A percentile compares a stretch with the other conserved stretches of the same genome.
Evolutionary conservation across 2,888 invertebrate species (phyloP).

Genomic region (Pyralis farinalis): DNA sequence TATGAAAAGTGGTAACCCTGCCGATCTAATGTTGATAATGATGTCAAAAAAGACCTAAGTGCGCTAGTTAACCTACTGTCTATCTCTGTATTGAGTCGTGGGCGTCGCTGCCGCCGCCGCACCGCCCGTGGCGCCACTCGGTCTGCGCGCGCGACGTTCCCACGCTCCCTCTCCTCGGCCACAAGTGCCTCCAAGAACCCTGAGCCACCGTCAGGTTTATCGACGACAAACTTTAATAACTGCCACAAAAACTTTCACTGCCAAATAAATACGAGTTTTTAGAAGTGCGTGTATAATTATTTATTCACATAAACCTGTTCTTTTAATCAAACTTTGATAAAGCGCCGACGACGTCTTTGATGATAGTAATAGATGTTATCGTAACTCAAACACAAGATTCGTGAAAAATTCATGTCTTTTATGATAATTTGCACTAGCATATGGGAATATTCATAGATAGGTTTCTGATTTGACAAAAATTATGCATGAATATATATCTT

Average conservation of each 20-base stretch:
- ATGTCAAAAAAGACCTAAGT: no score
- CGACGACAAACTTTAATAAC: slow-evolving; percentile 56
- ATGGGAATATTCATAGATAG: no score
- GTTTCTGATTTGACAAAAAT: no score
- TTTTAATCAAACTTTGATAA: slow-evolving; percentile 6
- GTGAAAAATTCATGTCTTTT: no score
- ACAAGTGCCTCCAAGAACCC: slow-evolving; percentile 12
- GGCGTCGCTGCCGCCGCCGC: slow-evolving; percentile 27
- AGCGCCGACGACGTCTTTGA: slow-evolving; percentile 11
- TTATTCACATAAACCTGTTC: slow-evolving; percentile 32
- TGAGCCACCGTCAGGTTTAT: slow-evolving; percentile 35
- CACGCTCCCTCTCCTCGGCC: slow-evolving; percentile 39
- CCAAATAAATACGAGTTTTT: slow-evolving; percentile 44
- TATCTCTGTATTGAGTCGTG: no score
- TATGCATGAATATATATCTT: no score
- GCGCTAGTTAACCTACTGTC: no score
- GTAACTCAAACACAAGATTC: no score
- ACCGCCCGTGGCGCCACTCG: slow-evolving; percentile 68
- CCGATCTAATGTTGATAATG: no score
- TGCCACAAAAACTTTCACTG: slow-evolving; percentile 63
- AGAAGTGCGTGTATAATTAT: slow-evolving; percentile 41
- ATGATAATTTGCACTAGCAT: no score
- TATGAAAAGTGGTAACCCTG: no score
- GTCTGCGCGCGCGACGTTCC: slow-evolving; percentile 59
- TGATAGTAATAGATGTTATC: background rate